Percentiles rank a stretch among this genome's conserved stretches.
These are phyloP conservation scores for Holothuria leucospilota DNA, from an alignment of 53 echinoderm and acorn worm species.

Conservation along the genomic window DNA sequence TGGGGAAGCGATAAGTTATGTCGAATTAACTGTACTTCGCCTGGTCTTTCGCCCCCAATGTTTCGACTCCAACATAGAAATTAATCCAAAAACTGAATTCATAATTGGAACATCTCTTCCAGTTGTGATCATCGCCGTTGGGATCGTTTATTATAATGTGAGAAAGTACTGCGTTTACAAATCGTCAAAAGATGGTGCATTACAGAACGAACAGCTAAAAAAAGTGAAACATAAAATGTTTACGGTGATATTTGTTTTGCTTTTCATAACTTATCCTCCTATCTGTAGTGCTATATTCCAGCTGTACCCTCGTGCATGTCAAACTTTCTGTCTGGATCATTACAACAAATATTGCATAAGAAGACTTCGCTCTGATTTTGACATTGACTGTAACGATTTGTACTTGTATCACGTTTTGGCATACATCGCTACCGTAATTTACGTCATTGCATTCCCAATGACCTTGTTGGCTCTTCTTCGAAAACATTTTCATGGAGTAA, in stretches of 20 bases:
- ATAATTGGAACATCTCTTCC: constrained; percentile 3
- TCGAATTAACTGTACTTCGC: neutral
- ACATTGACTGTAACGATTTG: constrained; percentile 47
- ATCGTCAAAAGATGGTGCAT: neutral
- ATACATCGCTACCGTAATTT: constrained; percentile 16
- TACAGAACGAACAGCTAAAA: neutral
- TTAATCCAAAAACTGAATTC: constrained; percentile 11
- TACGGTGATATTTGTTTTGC: constrained; percentile 18
- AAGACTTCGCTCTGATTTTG: constrained; percentile 61
- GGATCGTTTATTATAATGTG: neutral
- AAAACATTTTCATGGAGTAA: too few relatives aligned
- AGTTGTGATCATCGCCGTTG: neutral
- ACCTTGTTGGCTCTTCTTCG: constrained; percentile 10
- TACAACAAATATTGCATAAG: neutral
- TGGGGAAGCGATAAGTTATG: neutral
- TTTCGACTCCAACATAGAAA: neutral
- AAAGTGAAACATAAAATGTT: neutral
- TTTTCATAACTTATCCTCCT: constrained; percentile 67
- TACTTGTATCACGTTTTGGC: constrained; percentile 40
- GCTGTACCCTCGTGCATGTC: constrained; percentile 61
- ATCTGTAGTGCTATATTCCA: constrained; percentile 51
- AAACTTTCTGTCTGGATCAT: constrained; percentile 56
- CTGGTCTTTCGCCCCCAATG: neutral
- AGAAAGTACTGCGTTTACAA: neutral
- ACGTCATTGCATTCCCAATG: constrained; percentile 69